Evolutionary conservation across 2,888 invertebrate species (phyloP).

Genomic region (Acleris laterana): DNA sequence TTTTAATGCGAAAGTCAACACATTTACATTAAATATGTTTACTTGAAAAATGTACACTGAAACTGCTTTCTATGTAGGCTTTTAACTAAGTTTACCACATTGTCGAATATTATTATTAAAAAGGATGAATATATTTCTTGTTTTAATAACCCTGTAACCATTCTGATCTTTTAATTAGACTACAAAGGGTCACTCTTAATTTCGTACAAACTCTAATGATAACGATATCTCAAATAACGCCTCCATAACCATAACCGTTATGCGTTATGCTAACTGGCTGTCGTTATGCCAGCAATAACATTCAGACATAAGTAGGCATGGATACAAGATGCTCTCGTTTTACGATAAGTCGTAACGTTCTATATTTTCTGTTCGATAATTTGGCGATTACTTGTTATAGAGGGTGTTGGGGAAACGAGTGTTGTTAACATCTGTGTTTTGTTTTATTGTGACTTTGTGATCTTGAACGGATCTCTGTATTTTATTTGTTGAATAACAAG

Average conservation of each 20-base stretch:
- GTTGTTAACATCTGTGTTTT: neutral
- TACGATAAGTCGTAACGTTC: conserved; percentile 39
- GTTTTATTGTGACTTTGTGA: neutral
- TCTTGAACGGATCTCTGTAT: neutral
- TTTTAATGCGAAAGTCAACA: no score
- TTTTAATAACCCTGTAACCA: neutral
- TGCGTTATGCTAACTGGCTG: conserved; percentile 50
- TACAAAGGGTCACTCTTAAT: conserved; percentile 42
- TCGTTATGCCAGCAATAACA: conserved; percentile 58
- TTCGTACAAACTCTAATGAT: conserved; percentile 59
- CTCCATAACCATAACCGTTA: conserved; percentile 49
- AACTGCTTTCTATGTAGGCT: no score
- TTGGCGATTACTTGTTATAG: conserved; percentile 12
- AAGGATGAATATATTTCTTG: no score
- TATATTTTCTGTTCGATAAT: conserved; percentile 22
- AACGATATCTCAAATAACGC: conserved; percentile 46
- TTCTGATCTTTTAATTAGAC: neutral
- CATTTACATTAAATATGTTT: no score
- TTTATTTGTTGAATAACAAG: no score
- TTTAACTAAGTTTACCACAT: no score
- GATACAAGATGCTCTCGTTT: conserved; percentile 47
- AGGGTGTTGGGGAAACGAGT: neutral
- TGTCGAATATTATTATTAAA: no score
- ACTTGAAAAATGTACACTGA: no score
- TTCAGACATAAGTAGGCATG: conserved; percentile 43